A percentile compares a stretch with the other conserved stretches of the same genome.
These are phyloP conservation scores for Galerucella nymphaeae DNA, from an alignment of 2,888 invertebrate species.

Conservation along the genomic window DNA sequence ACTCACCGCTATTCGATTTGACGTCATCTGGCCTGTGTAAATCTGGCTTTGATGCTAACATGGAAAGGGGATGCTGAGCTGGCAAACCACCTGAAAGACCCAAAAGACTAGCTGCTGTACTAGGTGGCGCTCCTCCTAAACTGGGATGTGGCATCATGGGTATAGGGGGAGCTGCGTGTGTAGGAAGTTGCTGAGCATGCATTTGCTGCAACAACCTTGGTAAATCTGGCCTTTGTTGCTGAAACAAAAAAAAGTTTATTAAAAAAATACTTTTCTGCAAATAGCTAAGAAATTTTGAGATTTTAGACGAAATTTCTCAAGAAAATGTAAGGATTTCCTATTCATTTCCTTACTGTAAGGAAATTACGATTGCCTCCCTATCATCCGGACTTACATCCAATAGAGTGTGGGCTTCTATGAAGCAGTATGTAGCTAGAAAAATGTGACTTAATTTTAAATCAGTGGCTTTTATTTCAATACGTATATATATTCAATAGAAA, in stretches of 20 bases:
- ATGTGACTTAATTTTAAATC: no score
- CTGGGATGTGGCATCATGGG: slow-evolving; percentile 78
- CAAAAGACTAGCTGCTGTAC: slow-evolving; percentile 71
- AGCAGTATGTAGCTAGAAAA: no score
- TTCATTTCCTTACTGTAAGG: no score
- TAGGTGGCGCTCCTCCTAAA: slow-evolving; percentile 68
- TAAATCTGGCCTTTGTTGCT: slow-evolving; percentile 89
- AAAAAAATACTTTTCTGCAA: slow-evolving; percentile 4
- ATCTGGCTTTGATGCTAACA: slow-evolving; percentile 82
- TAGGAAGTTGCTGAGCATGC: slow-evolving; percentile 88
- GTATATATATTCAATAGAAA: no score
- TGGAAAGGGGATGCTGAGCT: slow-evolving; percentile 80
- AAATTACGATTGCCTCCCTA: no score
- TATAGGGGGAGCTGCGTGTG: slow-evolving; percentile 79
- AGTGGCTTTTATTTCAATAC: no score
- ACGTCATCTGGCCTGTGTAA: slow-evolving; percentile 81
- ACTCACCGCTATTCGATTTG: slow-evolving; percentile 80
- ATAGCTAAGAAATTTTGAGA: not conserved
- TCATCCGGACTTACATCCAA: no score
- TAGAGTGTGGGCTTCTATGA: no score
- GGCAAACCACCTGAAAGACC: slow-evolving; percentile 73
- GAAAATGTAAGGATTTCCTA: no score
- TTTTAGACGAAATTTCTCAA: no score
- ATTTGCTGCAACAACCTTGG: slow-evolving; percentile 89
- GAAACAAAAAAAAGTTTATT: slow-evolving; percentile 55